These are phyloP conservation scores for Cantharis rustica DNA, from an alignment of 2,888 invertebrate species.

Conservation along the genomic window DNA sequence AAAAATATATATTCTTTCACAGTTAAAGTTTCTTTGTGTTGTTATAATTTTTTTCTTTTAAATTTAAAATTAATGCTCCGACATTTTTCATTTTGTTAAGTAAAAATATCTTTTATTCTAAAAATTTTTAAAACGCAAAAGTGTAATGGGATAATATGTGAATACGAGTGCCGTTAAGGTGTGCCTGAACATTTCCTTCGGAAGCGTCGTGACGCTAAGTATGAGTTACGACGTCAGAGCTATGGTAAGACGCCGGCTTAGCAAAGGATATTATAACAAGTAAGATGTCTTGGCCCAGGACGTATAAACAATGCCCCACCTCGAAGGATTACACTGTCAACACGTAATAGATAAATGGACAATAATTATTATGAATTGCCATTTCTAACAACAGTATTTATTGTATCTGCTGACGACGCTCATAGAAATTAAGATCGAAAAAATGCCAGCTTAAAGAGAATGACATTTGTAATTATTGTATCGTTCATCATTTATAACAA, in stretches of 20 bases:
- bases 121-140: slow-evolving; percentile 13
- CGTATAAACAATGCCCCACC: slow-evolving; percentile 43
- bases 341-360: slow-evolving; percentile 46
- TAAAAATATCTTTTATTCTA: neutral
- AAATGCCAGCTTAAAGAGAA: slow-evolving; percentile 1
- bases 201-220: slow-evolving; percentile 50
- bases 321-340: slow-evolving; percentile 43
- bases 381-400: slow-evolving; percentile 23
- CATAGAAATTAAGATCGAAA: slow-evolving; percentile 15
- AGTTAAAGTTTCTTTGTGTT: neutral
- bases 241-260: slow-evolving; percentile 48
- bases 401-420: slow-evolving; percentile 21
- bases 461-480: neutral
- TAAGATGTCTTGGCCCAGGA: slow-evolving; percentile 45
- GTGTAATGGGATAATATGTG: slow-evolving; percentile 34
- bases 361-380: slow-evolving; percentile 44
- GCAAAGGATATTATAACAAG: slow-evolving; percentile 48
- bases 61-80: slow-evolving; percentile 13
- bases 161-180: slow-evolving; percentile 36
- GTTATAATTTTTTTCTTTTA: neutral
- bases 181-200: slow-evolving; percentile 46
- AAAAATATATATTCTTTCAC: neutral
- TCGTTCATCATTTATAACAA: neutral
- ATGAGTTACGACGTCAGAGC: slow-evolving; percentile 51
- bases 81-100: neutral